Evolutionary conservation across 2,797 vertebrate genomes (phyloP), one percentile per base, ranked within the genome.

Genomic region (Mareca strepera): DNA sequence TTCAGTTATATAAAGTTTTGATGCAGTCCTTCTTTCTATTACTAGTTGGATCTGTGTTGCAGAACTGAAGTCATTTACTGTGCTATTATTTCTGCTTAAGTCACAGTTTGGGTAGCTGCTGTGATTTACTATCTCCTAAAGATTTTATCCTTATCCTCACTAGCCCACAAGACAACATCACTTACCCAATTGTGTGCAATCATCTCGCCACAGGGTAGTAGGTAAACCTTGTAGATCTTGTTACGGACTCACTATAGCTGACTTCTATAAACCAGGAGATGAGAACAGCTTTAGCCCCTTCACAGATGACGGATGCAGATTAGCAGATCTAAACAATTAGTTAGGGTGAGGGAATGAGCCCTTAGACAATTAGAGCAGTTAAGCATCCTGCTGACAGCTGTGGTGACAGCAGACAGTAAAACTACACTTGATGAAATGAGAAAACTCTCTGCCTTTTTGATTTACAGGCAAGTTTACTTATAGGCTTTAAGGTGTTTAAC

Each of bases 321-420:
- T 97, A 97, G 96, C 95, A 94, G 96, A 98, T 97, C 96, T 94
- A 97, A 98, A 97, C 97, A 97, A 97, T 98, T 98, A 97, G 97
- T 97, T 96, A 97, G 96, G 94, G 95, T 96, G 97, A 96, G 88
- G 89, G 96, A 97, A 97, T 60, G 90, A 95, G 96, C 92, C 95
- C 97, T 97, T 75, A 96, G 97, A 97, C 97, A 97, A 97, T 98
- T 97, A 97, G 92, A 96, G 94, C 75, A 93, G 85, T 95, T 96
- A 97, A 97, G 92, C 93, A 97, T 96, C 96, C 95, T 97, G 97
- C 86, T 97, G 98, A 98, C 97, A 98, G 97, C 97, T 96, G 91
- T 97, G 97, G 96, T 98, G 97, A 98, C 98, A 98, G 98, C 80
- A 55, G 93, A 96, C 92, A 96, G 92, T 97, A 97, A 97, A 98